Percentiles rank a stretch among this genome's conserved stretches.
These are phyloP conservation scores for Acarapis woodi DNA, from an alignment of 1,140 invertebrate genomes.

Conservation along the genomic window DNA sequence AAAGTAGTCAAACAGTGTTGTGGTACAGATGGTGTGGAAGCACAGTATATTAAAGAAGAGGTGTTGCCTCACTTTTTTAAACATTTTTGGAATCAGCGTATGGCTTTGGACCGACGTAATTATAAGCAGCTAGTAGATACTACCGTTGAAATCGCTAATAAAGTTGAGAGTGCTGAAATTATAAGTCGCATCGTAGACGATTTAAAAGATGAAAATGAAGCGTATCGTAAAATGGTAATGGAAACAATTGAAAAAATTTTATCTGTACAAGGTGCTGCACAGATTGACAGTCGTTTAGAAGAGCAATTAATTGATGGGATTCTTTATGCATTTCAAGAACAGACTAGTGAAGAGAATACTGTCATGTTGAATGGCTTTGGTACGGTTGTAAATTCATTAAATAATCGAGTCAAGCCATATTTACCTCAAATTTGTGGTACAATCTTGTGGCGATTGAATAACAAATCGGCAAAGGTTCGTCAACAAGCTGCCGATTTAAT, in stretches of 20 bases:
- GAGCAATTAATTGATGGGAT: slow-evolving; percentile 98
- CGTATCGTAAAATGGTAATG: slow-evolving; percentile 99
- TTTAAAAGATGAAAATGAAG: slow-evolving; percentile 96
- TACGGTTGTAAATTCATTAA: slow-evolving; percentile 88
- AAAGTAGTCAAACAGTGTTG: slow-evolving; percentile 99
- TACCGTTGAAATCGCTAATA: slow-evolving; percentile 97
- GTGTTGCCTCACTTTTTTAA: slow-evolving; percentile 97
- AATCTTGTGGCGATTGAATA: slow-evolving; percentile 94
- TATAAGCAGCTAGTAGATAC: slow-evolving; percentile 95
- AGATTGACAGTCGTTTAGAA: slow-evolving; percentile 86
- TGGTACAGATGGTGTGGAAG: slow-evolving; percentile 95
- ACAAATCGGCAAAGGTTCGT: slow-evolving; percentile 95
- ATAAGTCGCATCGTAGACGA: slow-evolving; percentile 95
- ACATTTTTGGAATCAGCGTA: slow-evolving; percentile 98
- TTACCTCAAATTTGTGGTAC: slow-evolving; percentile 98
- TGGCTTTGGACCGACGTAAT: slow-evolving; percentile 90
- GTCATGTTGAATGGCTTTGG: slow-evolving; percentile 99
- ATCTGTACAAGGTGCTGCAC: slow-evolving; percentile 81
- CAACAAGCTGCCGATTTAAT: slow-evolving; percentile 98
- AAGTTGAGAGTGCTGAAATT: slow-evolving; percentile 94
- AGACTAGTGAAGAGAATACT: slow-evolving; percentile 97
- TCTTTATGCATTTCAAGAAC: slow-evolving; percentile 96
- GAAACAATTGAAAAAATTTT: slow-evolving; percentile 98
- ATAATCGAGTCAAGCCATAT: slow-evolving; percentile 90
- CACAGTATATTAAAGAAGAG: slow-evolving; percentile 96